These are phyloP conservation scores for Lacanobia wlatinum DNA, from an alignment of 2,888 invertebrate species.

Conservation along the genomic window DNA sequence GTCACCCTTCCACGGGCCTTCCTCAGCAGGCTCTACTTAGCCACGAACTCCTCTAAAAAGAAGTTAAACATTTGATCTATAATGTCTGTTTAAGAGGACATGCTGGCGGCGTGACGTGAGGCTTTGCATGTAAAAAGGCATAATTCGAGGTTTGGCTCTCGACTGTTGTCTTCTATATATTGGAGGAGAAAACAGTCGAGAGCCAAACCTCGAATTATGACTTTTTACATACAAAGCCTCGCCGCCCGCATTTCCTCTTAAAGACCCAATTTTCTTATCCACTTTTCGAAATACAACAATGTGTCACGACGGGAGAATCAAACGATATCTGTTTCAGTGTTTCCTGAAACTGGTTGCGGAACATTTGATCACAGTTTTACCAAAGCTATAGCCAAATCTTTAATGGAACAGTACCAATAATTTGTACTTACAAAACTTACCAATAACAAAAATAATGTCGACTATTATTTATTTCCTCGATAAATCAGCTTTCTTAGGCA, in stretches of 20 bases:
- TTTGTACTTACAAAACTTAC: background rate
- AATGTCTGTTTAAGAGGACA: background rate
- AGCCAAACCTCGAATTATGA: too few species aligned
- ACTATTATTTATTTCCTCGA: background rate
- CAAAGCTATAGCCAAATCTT: background rate
- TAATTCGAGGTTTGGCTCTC: too few species aligned
- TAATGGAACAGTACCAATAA: background rate
- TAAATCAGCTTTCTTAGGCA: slow-evolving; percentile 11
- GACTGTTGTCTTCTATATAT: too few species aligned
- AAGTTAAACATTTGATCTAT: background rate
- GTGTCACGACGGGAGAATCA: background rate
- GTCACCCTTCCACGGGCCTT: too few species aligned
- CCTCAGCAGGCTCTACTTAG: too few species aligned
- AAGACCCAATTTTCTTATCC: background rate
- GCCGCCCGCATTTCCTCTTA: too few species aligned
- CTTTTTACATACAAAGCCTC: too few species aligned
- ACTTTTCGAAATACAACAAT: background rate
- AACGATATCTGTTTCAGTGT: too few species aligned
- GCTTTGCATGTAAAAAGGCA: too few species aligned
- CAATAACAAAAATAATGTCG: background rate
- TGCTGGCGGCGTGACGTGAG: too few species aligned
- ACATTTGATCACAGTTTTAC: background rate
- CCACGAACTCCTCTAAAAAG: too few species aligned
- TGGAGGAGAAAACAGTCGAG: too few species aligned
- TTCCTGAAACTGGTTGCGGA: background rate